Evolutionary conservation across 2,113 vertebrate genomes (phyloP).

Genomic region (Puffinus mauretanicus): DNA sequence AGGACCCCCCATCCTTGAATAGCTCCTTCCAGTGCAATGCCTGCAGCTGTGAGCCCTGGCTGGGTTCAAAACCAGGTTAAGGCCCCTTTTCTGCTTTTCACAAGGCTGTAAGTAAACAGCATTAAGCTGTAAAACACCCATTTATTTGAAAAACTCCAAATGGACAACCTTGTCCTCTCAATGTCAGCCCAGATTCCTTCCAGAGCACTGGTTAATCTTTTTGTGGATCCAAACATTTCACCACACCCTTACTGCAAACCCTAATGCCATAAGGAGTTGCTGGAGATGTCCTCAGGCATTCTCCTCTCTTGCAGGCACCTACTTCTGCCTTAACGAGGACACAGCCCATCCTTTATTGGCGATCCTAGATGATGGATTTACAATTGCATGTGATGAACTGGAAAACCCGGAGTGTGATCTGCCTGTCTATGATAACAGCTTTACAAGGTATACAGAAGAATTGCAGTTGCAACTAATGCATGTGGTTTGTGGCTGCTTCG

Average conservation of each 20-base stretch:
- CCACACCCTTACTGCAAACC: background rate
- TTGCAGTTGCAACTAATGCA: background rate
- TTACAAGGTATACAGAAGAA: constrained; percentile 78
- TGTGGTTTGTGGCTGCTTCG: background rate
- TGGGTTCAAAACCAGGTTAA: background rate
- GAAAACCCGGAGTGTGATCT: constrained; percentile 78
- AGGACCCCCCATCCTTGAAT: background rate
- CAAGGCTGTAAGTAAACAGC: background rate
- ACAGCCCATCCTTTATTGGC: constrained; percentile 88
- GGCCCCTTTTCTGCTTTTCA: background rate
- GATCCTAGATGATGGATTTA: constrained; percentile 88
- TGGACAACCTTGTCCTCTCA: background rate
- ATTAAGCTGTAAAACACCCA: background rate
- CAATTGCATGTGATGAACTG: constrained; percentile 80
- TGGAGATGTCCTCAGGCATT: background rate
- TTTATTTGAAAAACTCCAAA: background rate
- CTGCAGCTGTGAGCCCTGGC: background rate
- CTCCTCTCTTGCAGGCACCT: constrained; percentile 79
- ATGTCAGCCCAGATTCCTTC: background rate
- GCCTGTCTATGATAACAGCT: constrained; percentile 75
- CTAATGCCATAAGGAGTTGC: background rate
- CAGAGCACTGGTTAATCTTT: background rate
- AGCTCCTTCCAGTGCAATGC: background rate
- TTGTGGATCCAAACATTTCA: background rate
- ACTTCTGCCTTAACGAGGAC: constrained; percentile 85